Percentiles rank a stretch among this genome's conserved stretches.
Conservation (phyloP, 2,113 vertebrate genomes). For the Takifugu bimaculatus region DNA sequence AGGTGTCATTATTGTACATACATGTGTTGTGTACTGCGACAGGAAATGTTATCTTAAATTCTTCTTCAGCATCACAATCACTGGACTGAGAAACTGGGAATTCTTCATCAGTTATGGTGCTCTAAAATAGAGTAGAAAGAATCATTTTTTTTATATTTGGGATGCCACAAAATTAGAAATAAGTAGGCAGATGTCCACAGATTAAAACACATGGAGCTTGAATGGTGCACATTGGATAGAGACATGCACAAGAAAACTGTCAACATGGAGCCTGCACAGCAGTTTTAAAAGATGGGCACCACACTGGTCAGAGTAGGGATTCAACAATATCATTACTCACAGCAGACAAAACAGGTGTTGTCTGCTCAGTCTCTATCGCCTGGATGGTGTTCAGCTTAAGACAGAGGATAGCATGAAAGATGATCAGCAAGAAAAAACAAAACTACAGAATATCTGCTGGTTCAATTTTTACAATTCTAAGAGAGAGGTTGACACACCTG, state of each 20-base stretch:
- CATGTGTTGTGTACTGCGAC: slow-evolving; percentile 23
- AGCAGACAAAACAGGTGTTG: slow-evolving; percentile 47
- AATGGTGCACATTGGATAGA: not conserved
- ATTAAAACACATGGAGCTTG: not conserved
- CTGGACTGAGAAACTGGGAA: not conserved
- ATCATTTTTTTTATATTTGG: slow-evolving; percentile 2
- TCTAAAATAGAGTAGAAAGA: slow-evolving; percentile 32
- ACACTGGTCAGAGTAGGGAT: slow-evolving; percentile 10
- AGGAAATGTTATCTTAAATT: slow-evolving; percentile 12
- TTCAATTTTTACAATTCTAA: too few species aligned
- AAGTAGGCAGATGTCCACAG: slow-evolving; percentile 2
- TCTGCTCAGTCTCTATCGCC: slow-evolving; percentile 37
- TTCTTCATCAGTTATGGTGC: not conserved
- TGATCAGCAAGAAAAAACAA: slow-evolving; percentile 4
- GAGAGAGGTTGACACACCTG: slow-evolving; percentile 30
- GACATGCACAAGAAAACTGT: not conserved
- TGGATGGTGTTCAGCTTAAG: slow-evolving; percentile 51
- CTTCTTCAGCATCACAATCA: slow-evolving; percentile 5
- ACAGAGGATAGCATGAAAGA: slow-evolving; percentile 28
- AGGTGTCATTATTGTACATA: slow-evolving; percentile 6
- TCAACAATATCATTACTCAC: slow-evolving; percentile 60
- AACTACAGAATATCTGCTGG: too few species aligned
- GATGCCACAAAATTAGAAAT: not conserved
- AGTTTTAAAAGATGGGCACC: slow-evolving; percentile 2
- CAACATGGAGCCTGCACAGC: not conserved